phyloP scores from a whole-genome alignment of 1,140 invertebrate species.

The Pemphigus obesinymphae region DNA sequence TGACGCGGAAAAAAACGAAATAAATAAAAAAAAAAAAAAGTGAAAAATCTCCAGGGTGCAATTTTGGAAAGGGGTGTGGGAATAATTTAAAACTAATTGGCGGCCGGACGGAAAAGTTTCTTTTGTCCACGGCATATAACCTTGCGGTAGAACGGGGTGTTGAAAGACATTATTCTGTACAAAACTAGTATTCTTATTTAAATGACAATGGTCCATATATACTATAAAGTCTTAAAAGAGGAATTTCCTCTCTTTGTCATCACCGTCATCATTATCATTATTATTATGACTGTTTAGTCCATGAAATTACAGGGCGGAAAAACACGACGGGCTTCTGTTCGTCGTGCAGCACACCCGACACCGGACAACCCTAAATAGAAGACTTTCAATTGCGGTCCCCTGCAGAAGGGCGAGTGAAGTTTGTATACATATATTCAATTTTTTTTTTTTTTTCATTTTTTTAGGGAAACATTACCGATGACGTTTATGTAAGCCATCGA shows the following conservation, averaged over 20 bases:
- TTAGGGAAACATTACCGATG: conserved; percentile 29
- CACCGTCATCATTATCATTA: not conserved
- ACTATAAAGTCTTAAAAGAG: not conserved
- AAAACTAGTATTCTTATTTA: conserved; percentile 2
- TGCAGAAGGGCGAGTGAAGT: not conserved
- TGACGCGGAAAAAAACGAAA: not conserved
- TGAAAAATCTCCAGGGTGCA: conserved; percentile 32
- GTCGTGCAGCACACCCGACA: conserved; percentile 4
- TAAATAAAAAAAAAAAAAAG: not conserved
- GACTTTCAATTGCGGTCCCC: conserved; percentile 31
- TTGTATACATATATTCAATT: not conserved
- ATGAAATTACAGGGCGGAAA: conserved; percentile 8
- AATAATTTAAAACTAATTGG: conserved; percentile 36
- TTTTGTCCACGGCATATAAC: not conserved
- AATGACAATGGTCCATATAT: not conserved
- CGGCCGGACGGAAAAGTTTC: conserved; percentile 7
- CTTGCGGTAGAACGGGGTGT: not conserved
- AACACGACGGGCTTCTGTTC: not conserved
- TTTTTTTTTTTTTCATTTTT: not conserved
- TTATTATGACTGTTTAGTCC: not conserved
- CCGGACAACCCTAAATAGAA: conserved; percentile 30
- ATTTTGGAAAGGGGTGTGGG: conserved; percentile 26
- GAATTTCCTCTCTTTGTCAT: not conserved
- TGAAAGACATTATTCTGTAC: not conserved
- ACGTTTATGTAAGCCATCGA: conserved; percentile 32